Conservation (phyloP, 1,140 invertebrate genomes). For the Melanaphis sacchari region DNA sequence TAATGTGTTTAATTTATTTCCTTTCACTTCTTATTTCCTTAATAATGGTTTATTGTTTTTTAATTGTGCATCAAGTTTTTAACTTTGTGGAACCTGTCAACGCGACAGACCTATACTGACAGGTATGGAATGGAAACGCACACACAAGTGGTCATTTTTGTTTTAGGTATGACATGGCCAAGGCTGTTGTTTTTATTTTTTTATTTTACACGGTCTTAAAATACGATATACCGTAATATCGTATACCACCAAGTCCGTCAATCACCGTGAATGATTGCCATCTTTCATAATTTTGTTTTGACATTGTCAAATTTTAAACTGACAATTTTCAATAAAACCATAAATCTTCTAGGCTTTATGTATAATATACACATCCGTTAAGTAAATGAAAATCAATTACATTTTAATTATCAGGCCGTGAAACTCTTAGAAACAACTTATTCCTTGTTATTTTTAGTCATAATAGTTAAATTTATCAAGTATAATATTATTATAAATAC, state of each 20-base stretch:
- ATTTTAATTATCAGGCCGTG: neutral
- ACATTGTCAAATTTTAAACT: constrained; percentile 10
- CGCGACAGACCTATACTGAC: neutral
- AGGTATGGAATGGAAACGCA: neutral
- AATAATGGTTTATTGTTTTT: constrained; percentile 27
- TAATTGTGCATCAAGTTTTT: constrained; percentile 14
- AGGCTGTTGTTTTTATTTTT: neutral
- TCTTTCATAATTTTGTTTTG: neutral
- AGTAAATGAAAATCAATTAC: neutral
- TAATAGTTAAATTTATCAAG: neutral
- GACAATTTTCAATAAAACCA: neutral
- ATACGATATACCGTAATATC: neutral
- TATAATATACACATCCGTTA: neutral
- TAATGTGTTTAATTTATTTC: constrained; percentile 21
- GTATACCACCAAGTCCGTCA: neutral
- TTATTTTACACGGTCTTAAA: neutral
- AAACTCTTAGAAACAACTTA: neutral
- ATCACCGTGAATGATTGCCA: neutral
- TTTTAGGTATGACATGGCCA: neutral
- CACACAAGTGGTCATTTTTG: neutral
- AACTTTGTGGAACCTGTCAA: neutral
- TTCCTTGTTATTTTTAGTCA: neutral
- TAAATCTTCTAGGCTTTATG: neutral
- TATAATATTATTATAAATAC: neutral
- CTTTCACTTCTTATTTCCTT: neutral